A percentile compares a stretch with the other conserved stretches of the same genome.
Conservation (phyloP, 2,888 invertebrate species). For the Andrena bucephala region DNA sequence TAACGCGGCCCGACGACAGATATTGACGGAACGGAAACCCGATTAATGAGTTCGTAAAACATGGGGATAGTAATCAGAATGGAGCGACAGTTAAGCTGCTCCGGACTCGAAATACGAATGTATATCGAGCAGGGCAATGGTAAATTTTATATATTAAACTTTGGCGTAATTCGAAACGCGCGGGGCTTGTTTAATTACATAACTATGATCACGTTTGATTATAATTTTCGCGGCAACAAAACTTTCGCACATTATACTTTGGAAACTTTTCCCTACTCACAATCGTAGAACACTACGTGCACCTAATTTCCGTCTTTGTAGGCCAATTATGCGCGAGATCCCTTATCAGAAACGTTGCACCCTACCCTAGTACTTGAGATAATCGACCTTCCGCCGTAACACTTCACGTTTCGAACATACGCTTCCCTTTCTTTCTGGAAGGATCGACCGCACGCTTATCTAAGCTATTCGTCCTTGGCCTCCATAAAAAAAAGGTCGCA, state of each 20-base stretch:
- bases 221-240: neutral
- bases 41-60: conserved; percentile 49
- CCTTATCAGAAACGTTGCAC: conserved; percentile 7
- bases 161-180: neutral
- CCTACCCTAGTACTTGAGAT: conserved; percentile 18
- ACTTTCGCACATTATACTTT: neutral
- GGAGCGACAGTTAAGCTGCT: conserved; percentile 17
- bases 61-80: conserved; percentile 34
- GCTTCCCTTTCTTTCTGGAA: conserved; percentile 7
- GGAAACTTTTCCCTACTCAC: neutral
- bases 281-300: neutral
- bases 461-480: conserved; percentile 66
- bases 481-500: conserved; percentile 65
- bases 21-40: conserved; percentile 25
- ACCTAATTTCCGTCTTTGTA: conserved; percentile 8
- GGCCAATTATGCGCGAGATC: conserved; percentile 33
- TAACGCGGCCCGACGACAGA: neutral
- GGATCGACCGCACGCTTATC: conserved; percentile 61
- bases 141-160: conserved; percentile 26
- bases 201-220: neutral
- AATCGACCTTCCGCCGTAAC: conserved; percentile 40
- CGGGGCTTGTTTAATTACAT: conserved; percentile 9
- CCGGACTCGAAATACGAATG: conserved; percentile 14
- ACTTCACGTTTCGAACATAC: conserved; percentile 35
- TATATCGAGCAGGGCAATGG: conserved; percentile 22